Percentiles rank a stretch among this genome's conserved stretches.
phyloP scores from a whole-genome alignment of 2,113 vertebrate species.

The Galbula dea region DNA sequence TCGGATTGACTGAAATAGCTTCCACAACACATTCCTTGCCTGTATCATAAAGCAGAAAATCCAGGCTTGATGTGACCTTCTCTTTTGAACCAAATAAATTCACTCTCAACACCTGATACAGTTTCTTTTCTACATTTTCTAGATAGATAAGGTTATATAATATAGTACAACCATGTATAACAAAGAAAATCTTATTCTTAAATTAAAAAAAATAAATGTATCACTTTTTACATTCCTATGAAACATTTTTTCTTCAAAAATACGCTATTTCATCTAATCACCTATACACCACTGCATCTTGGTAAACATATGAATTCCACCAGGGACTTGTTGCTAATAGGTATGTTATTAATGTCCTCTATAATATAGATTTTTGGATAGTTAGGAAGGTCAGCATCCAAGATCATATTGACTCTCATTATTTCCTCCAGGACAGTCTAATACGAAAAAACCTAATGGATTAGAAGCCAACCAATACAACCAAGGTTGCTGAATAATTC shows the following conservation, averaged over 20 bases:
- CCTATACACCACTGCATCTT: background rate
- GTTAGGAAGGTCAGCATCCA: background rate
- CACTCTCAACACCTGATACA: background rate
- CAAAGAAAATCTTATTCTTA: background rate
- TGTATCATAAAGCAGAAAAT: background rate
- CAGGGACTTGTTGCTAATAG: background rate
- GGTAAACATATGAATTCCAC: background rate
- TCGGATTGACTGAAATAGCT: background rate
- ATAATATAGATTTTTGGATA: constrained; percentile 1
- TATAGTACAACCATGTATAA: background rate
- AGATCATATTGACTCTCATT: background rate
- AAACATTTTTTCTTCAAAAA: background rate
- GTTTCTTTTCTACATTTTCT: background rate
- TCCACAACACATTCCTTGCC: background rate
- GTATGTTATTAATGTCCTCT: background rate
- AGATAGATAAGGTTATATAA: background rate
- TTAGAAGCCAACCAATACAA: background rate
- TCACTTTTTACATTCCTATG: background rate
- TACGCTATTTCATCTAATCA: background rate
- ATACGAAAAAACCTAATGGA: background rate
- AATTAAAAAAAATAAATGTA: background rate
- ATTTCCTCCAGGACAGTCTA: background rate
- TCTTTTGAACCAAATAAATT: background rate
- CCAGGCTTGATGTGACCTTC: background rate
- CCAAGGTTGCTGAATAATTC: background rate